A percentile compares a stretch with the other conserved stretches of the same genome.
Evolutionary conservation across 37 sponge, comb jelly and placozoan genomes (phyloP).

Genomic region (Spongia lamella): DNA sequence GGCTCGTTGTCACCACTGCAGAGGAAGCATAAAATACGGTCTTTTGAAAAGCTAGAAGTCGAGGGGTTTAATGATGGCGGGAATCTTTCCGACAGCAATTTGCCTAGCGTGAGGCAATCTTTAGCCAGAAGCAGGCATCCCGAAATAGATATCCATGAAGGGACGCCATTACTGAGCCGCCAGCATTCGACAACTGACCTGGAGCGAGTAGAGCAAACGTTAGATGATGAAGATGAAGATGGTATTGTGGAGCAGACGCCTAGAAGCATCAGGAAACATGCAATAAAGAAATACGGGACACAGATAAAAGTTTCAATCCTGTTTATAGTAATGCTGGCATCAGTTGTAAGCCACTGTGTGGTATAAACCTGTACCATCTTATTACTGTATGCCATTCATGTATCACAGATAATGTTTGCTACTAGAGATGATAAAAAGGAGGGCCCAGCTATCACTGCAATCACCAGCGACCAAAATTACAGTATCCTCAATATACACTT

Average conservation of each 20-base stretch:
- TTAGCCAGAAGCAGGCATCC: too few species aligned
- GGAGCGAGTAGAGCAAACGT: background rate
- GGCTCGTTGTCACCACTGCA: too few species aligned
- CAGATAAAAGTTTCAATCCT: too few species aligned
- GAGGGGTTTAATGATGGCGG: too few species aligned
- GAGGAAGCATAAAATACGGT: too few species aligned
- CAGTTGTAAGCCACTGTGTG: too few species aligned
- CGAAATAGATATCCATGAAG: background rate
- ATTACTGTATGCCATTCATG: too few species aligned
- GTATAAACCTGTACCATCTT: too few species aligned
- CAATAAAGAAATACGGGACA: background rate
- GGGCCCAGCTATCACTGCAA: background rate
- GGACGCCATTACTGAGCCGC: background rate
- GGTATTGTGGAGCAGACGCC: background rate
- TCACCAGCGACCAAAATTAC: background rate
- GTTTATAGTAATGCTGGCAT: too few species aligned
- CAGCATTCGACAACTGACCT: background rate
- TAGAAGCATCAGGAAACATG: background rate
- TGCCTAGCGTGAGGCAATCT: slow-evolving; percentile 1
- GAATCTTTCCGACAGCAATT: background rate
- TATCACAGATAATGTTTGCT: slow-evolving; percentile 55
- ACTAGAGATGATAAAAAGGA: slow-evolving; percentile 43
- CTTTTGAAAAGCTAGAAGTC: too few species aligned
- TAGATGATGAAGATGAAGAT: background rate
- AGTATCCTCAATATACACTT: slow-evolving; percentile 28